Evolutionary conservation across 2,888 invertebrate species (phyloP).

Genomic region (Tipula helvola): DNA sequence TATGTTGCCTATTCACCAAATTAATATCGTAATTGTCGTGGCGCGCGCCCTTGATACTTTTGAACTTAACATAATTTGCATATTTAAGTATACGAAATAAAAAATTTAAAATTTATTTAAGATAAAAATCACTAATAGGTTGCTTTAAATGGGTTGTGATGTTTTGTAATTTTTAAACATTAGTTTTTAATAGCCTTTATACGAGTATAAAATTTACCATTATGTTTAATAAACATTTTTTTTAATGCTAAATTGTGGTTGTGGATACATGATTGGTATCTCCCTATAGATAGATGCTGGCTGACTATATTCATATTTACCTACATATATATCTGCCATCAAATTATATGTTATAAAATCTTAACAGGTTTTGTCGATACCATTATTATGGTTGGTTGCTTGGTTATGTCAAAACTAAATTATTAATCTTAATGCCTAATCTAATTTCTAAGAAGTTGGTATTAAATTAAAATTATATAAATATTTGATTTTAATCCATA

Average conservation of each 20-base stretch:
- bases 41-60: background rate
- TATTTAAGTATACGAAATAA: background rate
- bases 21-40: background rate
- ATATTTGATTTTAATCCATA: background rate
- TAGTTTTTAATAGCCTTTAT: background rate
- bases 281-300: background rate
- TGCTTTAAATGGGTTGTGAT: background rate
- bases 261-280: background rate
- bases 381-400: background rate
- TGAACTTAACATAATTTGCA: background rate
- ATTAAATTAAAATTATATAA: background rate
- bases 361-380: background rate
- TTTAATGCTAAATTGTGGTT: background rate
- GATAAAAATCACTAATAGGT: background rate
- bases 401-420: background rate
- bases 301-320: background rate
- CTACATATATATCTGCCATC: background rate
- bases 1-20: background rate
- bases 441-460: background rate
- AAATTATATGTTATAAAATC: background rate
- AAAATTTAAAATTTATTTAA: background rate
- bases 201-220: background rate
- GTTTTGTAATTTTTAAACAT: background rate
- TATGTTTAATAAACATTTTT: background rate
- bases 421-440: background rate